phyloP scores from a whole-genome alignment of 2,797 vertebrate genomes.

The Scyliorhinus canicula region DNA sequence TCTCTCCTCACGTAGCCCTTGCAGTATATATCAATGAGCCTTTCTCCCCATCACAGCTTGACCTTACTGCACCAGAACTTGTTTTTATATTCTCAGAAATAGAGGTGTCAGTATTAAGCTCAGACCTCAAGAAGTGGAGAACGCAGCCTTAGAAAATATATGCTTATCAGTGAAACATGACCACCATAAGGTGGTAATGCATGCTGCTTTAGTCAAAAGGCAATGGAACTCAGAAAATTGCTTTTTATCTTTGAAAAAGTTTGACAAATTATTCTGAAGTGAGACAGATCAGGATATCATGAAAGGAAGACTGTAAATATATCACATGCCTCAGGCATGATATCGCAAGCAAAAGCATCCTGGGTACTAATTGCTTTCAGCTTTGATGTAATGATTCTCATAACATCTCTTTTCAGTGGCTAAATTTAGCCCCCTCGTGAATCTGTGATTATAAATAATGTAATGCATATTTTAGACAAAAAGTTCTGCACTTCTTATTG shows the following conservation, averaged over 20 bases:
- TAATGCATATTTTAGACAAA: not conserved
- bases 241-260: not conserved
- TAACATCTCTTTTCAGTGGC: not conserved
- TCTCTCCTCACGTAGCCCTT: no score
- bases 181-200: not conserved
- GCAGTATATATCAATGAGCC: not conserved
- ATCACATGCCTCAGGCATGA: not conserved
- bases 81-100: not conserved
- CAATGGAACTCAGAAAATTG: not conserved
- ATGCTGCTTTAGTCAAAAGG: not conserved
- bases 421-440: not conserved
- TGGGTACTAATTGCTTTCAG: constrained; percentile 25
- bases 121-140: not conserved
- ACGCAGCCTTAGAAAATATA: not conserved
- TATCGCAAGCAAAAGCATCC: not conserved
- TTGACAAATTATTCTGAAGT: not conserved
- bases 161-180: not conserved
- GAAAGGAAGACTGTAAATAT: not conserved
- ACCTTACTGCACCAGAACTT: not conserved
- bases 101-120: not conserved
- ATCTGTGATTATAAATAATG: not conserved
- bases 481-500: not conserved
- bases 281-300: not conserved
- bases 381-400: not conserved
- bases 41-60: not conserved